Evolutionary conservation across 2,113 vertebrate species (phyloP).

Genomic region (Lophotis ruficrista): DNA sequence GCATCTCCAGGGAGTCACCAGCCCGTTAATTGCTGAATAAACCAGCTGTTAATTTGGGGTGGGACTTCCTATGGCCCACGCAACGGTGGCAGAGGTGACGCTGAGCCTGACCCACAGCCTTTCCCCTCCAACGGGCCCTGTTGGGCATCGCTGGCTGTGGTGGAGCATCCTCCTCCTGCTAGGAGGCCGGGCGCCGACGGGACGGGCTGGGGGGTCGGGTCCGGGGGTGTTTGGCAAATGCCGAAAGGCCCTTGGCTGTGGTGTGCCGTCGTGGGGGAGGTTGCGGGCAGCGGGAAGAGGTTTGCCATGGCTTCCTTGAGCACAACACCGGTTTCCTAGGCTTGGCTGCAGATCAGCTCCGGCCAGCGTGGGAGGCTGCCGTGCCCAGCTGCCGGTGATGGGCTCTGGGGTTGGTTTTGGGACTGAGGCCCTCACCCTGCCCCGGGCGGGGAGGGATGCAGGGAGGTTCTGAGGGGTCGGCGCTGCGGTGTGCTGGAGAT

Average conservation of each 20-base stretch:
- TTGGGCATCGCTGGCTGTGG: rapidly evolving
- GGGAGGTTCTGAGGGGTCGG: not conserved
- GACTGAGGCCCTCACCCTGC: not conserved
- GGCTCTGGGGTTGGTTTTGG: not conserved
- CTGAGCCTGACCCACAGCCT: not conserved
- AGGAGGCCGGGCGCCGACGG: rapidly evolving
- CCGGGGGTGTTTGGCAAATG: not conserved
- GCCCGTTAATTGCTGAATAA: not conserved
- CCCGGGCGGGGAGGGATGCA: not conserved
- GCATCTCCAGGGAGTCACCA: not conserved
- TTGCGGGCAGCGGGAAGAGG: not conserved
- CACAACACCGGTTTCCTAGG: not conserved
- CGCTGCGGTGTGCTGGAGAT: not conserved
- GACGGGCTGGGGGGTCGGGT: rapidly evolving
- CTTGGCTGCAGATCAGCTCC: not conserved
- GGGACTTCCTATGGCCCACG: not conserved
- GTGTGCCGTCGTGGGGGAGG: not conserved
- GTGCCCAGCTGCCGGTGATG: not conserved
- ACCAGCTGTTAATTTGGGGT: not conserved
- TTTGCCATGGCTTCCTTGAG: not conserved
- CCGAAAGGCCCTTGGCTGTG: not conserved
- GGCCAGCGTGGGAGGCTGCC: not conserved
- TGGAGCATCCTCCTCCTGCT: not conserved
- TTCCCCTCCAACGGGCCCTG: rapidly evolving
- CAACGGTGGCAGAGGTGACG: not conserved